These are phyloP conservation scores for Andrena haemorrhoa DNA, from an alignment of 2,888 invertebrate genomes.

Conservation along the genomic window DNA sequence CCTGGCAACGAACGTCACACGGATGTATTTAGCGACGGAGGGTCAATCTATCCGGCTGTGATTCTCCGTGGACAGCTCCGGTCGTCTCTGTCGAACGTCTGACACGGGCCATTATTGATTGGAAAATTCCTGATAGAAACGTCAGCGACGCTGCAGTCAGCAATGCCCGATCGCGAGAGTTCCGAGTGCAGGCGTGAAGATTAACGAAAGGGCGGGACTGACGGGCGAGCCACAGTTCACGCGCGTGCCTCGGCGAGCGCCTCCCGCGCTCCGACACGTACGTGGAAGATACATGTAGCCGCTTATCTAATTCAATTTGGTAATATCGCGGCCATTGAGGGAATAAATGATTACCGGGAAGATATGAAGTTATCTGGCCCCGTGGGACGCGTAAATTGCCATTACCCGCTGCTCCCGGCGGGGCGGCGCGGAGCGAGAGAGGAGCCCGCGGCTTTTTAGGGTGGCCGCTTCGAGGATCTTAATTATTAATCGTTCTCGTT, in stretches of 20 bases:
- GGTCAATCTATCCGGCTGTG: constrained; percentile 83
- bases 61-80: constrained; percentile 74
- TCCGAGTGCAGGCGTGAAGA: not conserved
- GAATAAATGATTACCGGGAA: constrained; percentile 84
- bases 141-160: not conserved
- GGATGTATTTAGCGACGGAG: constrained; percentile 80
- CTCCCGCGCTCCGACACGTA: constrained; percentile 65
- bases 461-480: constrained; percentile 69
- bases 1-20: constrained; percentile 74
- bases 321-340: constrained; percentile 83
- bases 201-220: not conserved
- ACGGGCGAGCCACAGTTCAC: not conserved
- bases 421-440: constrained; percentile 45
- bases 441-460: constrained; percentile 72
- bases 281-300: constrained; percentile 75
- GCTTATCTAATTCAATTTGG: constrained; percentile 85
- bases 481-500: constrained; percentile 81
- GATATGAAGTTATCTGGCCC: constrained; percentile 84
- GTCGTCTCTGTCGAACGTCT: constrained; percentile 56
- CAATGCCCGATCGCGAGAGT: not conserved
- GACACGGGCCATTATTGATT: constrained; percentile 5
- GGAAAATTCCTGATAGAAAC: constrained; percentile 35
- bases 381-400: constrained; percentile 84
- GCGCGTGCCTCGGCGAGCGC: constrained; percentile 18
- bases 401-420: constrained; percentile 75